Evolutionary conservation across 2,888 invertebrate genomes (phyloP).

Genomic region (Hecatera dysodea): DNA sequence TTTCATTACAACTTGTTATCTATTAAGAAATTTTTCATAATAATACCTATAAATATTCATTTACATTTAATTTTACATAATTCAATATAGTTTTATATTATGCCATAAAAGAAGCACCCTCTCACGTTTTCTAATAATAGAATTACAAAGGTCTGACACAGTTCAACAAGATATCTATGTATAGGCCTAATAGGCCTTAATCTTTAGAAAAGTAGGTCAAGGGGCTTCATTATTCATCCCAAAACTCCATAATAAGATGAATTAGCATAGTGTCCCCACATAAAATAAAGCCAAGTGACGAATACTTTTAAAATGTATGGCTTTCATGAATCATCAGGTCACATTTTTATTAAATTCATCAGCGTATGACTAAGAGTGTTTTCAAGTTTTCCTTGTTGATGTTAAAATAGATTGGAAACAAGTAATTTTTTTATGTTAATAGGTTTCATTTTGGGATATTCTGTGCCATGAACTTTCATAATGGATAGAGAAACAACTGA

Average conservation of each 20-base stretch:
- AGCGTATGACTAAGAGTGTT: conserved; percentile 18
- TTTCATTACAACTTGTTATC: too few relatives aligned
- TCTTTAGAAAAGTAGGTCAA: conserved; percentile 23
- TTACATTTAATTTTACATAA: neutral
- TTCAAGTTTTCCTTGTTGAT: neutral
- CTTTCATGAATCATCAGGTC: conserved; percentile 14
- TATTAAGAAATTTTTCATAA: too few relatives aligned
- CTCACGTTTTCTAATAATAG: conserved; percentile 23
- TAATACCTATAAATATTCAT: neutral
- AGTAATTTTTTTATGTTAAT: too few relatives aligned
- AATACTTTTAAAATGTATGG: neutral
- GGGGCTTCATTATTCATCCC: neutral
- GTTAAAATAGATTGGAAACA: neutral
- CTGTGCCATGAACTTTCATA: neutral
- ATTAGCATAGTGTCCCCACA: neutral
- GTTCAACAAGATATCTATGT: neutral
- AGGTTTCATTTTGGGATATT: too few relatives aligned
- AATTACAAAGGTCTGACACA: conserved; percentile 30
- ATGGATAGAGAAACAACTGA: neutral
- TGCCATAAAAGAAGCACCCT: conserved; percentile 2
- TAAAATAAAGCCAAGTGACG: neutral
- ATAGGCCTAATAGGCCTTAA: neutral
- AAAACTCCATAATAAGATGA: conserved; percentile 1
- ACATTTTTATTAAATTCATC: conserved; percentile 24
- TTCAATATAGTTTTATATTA: neutral